Conservation (phyloP, 2,113 vertebrate species). For the Neotoma lepida region DNA sequence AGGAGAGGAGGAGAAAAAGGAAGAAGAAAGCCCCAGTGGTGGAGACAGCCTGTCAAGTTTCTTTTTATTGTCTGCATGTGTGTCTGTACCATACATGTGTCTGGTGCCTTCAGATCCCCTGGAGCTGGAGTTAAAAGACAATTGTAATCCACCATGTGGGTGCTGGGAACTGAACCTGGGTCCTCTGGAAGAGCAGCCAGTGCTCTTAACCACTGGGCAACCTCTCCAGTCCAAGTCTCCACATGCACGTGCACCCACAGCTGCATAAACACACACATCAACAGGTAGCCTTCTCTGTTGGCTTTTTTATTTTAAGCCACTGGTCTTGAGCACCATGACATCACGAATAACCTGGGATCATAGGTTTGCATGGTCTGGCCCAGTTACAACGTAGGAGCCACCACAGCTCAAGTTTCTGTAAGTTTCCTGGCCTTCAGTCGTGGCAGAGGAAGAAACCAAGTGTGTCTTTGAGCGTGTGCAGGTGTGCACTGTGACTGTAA, state of each 20-base stretch:
- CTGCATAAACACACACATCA: neutral
- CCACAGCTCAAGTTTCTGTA: neutral
- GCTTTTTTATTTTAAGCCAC: neutral
- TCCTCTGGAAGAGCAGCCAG: neutral
- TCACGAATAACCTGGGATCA: neutral
- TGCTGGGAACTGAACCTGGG: neutral
- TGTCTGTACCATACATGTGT: neutral
- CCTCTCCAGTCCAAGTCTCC: neutral
- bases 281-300: neutral
- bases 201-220: neutral
- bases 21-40: neutral
- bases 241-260: neutral
- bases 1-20: neutral
- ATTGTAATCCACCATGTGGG: too few species aligned
- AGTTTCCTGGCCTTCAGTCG: neutral
- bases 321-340: neutral
- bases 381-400: neutral
- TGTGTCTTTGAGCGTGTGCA: accelerated
- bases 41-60: too few species aligned
- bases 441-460: neutral
- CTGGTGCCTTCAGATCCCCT: neutral
- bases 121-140: neutral
- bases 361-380: neutral
- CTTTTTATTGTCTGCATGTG: neutral
- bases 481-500: neutral